A percentile compares a stretch with the other conserved stretches of the same genome.
Evolutionary conservation across 2,797 vertebrate species (phyloP).

Genomic region (Coendou prehensilis): DNA sequence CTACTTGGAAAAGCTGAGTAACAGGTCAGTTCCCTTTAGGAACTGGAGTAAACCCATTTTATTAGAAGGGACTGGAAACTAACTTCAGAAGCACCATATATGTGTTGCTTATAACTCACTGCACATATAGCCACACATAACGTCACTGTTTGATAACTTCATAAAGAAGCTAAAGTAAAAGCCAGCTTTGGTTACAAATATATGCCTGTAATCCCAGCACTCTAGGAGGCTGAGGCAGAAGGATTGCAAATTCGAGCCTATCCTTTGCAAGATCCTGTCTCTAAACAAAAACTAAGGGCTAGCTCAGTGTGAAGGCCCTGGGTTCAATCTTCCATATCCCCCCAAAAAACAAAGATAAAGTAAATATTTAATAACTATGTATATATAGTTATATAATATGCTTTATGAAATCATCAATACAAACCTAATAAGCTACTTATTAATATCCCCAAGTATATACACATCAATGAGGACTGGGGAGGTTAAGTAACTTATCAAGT

Average conservation of each 20-base stretch:
- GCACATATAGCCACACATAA: background rate
- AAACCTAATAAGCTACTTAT: background rate
- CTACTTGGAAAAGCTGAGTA: background rate
- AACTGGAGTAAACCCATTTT: background rate
- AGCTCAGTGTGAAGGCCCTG: background rate
- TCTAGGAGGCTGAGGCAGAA: background rate
- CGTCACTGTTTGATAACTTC: background rate
- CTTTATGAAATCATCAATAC: background rate
- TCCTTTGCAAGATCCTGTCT: background rate
- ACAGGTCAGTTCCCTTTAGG: background rate
- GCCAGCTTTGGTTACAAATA: background rate
- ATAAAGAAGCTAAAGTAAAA: background rate
- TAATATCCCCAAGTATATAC: background rate
- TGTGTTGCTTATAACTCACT: background rate
- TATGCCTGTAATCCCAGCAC: background rate
- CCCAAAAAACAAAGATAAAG: background rate
- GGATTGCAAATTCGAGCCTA: background rate
- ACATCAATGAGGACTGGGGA: background rate
- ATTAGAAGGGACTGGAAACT: background rate
- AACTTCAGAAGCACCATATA: background rate
- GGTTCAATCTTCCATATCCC: background rate
- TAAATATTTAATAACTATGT: background rate
- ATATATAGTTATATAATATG: background rate
- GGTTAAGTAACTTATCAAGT: background rate
- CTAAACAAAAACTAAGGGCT: background rate